Evolutionary conservation across 2,888 invertebrate genomes (phyloP).

Genomic region (Watsonalla cultraria): DNA sequence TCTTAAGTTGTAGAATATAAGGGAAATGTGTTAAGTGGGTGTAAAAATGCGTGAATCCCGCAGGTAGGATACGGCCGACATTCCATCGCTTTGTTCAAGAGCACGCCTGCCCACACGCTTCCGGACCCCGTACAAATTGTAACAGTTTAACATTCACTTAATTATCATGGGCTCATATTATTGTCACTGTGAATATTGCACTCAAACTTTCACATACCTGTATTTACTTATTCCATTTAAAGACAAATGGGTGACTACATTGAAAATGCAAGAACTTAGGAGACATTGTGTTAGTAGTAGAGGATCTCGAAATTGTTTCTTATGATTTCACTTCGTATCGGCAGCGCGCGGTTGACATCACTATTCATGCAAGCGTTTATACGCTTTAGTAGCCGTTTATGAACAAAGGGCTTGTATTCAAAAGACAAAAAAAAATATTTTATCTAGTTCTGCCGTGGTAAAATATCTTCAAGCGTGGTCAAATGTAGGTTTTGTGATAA

Average conservation of each 20-base stretch:
- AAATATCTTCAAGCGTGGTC: too few relatives aligned
- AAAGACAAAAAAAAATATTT: too few relatives aligned
- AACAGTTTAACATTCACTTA: constrained; percentile 40
- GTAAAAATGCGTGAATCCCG: constrained; percentile 9
- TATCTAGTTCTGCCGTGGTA: too few relatives aligned
- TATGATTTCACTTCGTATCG: too few relatives aligned
- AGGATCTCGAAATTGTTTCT: too few relatives aligned
- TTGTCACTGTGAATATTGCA: constrained; percentile 20
- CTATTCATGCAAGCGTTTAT: too few relatives aligned
- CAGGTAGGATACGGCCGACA: constrained; percentile 59
- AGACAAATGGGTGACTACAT: too few relatives aligned
- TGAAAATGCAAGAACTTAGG: too few relatives aligned
- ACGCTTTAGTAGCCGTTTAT: too few relatives aligned
- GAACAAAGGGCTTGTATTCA: too few relatives aligned
- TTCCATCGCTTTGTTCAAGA: constrained; percentile 61
- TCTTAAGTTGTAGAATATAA: background rate
- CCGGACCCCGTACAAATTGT: constrained; percentile 54
- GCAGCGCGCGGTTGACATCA: too few relatives aligned
- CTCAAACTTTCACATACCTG: background rate
- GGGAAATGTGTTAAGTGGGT: background rate
- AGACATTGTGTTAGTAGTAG: too few relatives aligned
- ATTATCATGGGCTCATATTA: constrained; percentile 36
- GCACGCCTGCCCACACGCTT: constrained; percentile 57
- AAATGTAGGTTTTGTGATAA: constrained; percentile 4
- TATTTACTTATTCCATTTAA: background rate